These are phyloP conservation scores for Fragum whitleyi DNA, from an alignment of 2,888 invertebrate species.

Conservation along the genomic window DNA sequence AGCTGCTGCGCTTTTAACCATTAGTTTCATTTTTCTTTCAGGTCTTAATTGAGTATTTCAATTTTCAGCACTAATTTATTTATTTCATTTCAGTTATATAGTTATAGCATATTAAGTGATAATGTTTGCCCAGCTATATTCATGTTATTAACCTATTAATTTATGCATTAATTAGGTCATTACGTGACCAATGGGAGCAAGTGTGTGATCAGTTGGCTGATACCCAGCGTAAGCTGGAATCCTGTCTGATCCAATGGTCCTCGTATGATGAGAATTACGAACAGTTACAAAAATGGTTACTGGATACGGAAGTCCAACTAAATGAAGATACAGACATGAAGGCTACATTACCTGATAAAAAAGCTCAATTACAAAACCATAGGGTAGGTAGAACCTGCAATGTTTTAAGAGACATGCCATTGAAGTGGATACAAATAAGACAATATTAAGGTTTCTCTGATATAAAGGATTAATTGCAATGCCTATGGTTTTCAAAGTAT, in stretches of 20 bases:
- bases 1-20: background rate
- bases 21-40: background rate
- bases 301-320: slow-evolving; percentile 90
- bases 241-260: slow-evolving; percentile 96
- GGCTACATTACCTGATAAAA: slow-evolving; percentile 95
- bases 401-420: no score
- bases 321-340: slow-evolving; percentile 93
- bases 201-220: slow-evolving; percentile 90
- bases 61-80: slow-evolving; percentile 2
- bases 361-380: slow-evolving; percentile 93
- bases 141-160: slow-evolving; percentile 7
- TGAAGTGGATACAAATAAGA: no score
- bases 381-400: slow-evolving; percentile 87
- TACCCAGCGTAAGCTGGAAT: slow-evolving; percentile 92
- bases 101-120: background rate
- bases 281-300: slow-evolving; percentile 92
- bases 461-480: no score
- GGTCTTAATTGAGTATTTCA: background rate
- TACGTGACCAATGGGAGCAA: slow-evolving; percentile 86
- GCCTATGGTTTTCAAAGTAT: no score
- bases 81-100: slow-evolving; percentile 6
- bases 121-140: background rate
- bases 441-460: no score
- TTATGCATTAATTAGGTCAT: slow-evolving; percentile 47
- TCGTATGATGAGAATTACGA: slow-evolving; percentile 95